These are phyloP conservation scores for Hoplodrina ambigua DNA, from an alignment of 2,888 invertebrate genomes.

Conservation along the genomic window DNA sequence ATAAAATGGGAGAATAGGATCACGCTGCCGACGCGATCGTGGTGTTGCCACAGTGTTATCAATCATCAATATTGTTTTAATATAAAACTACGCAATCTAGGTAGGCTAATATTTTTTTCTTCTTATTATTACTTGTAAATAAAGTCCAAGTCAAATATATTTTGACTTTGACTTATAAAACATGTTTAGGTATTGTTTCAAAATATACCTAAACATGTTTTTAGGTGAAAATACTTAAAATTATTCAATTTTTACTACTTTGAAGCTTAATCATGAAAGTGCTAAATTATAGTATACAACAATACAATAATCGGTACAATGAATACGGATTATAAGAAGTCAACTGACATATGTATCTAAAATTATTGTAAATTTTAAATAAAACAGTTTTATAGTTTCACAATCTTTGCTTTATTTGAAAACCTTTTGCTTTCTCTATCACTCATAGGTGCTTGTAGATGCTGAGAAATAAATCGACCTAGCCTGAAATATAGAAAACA, in stretches of 20 bases:
- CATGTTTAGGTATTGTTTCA: background rate
- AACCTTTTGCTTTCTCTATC: background rate
- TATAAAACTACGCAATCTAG: background rate
- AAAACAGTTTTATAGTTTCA: slow-evolving; percentile 63
- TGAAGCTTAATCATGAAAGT: slow-evolving; percentile 46
- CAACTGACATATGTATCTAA: slow-evolving; percentile 28
- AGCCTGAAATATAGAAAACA: too few species aligned
- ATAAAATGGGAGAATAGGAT: background rate
- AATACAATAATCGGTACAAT: slow-evolving; percentile 46
- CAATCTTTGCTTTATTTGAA: slow-evolving; percentile 51
- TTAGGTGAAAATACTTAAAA: background rate
- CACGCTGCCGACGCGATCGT: background rate
- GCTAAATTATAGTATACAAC: slow-evolving; percentile 43
- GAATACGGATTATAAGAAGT: slow-evolving; percentile 47
- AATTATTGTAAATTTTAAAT: slow-evolving; percentile 50
- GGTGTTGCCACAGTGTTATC: background rate
- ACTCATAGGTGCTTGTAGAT: background rate
- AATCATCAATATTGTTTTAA: slow-evolving; percentile 10
- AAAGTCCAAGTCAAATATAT: background rate
- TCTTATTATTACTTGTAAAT: background rate
- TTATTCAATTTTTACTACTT: slow-evolving; percentile 24
- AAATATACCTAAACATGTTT: slow-evolving; percentile 9
- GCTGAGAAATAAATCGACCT: too few species aligned
- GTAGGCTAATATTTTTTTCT: background rate
- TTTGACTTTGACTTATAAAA: background rate